Evolutionary conservation across 2,113 vertebrate genomes (phyloP).

Genomic region (Mohoua ochrocephala): DNA sequence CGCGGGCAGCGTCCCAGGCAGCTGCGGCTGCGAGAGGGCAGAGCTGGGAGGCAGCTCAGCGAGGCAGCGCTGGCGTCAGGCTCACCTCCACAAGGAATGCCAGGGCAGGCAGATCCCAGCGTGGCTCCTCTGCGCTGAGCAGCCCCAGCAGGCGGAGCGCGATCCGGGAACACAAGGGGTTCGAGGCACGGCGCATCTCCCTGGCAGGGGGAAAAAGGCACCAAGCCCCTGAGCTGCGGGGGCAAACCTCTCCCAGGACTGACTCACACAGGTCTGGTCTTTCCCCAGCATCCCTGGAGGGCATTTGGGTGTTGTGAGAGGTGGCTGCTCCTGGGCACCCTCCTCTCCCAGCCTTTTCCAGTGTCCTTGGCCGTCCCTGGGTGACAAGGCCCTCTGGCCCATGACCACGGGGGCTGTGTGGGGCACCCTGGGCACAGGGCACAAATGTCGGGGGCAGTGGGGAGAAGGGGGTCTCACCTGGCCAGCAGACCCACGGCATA

Average conservation of each 20-base stretch:
- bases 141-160: background rate
- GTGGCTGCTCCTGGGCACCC: fast-evolving
- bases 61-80: fast-evolving
- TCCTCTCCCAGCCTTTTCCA: background rate
- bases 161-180: background rate
- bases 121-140: fast-evolving
- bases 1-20: fast-evolving
- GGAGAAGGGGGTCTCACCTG: background rate
- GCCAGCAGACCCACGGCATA: no score
- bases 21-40: fast-evolving
- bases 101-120: background rate
- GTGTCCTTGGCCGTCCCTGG: fast-evolving
- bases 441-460: fast-evolving
- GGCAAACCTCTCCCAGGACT: background rate
- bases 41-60: background rate
- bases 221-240: background rate
- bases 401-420: fast-evolving
- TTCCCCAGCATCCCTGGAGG: fast-evolving
- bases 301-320: fast-evolving
- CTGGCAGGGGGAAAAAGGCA: background rate
- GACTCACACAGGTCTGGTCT: background rate
- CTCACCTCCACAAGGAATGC: background rate
- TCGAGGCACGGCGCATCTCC: background rate
- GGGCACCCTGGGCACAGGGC: fast-evolving
- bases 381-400: no score